Base-by-base conservation (phyloP, 2,888 invertebrate species). In the Acanthopleura granulata region DNA sequence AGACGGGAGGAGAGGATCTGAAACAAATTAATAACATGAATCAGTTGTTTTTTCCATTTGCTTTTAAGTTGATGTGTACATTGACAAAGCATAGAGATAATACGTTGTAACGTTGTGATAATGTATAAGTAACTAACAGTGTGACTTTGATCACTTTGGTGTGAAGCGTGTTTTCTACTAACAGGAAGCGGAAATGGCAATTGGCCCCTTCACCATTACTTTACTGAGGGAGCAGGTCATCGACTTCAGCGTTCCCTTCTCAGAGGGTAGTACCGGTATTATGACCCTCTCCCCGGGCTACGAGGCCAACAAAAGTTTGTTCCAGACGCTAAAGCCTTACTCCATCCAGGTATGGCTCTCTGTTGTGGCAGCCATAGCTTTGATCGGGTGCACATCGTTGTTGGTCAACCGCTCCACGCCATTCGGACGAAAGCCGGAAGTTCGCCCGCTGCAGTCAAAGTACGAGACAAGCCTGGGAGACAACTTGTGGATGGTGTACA, bases 161-260 rank as follows among this genome's bases (percentile, higher is more conserved):
- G 9, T 40, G 40, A n/a, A n/a, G 40, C 40, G 9, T 3, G 9
- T 40, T 40, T 40, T 40, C 40, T 40, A 40, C 9, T 6, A 40
- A 40, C 49, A 71, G 71, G 71, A 49, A 49, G 71, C 27, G 18
- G 40, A 71, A 40, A 71, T 71, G 71, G 71, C 71, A 1, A 49
- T 71, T 9, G 71, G 49, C 4, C 71, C 71, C 1, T 40, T 71
- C 25, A 71, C 71, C 25, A 49, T 71, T 6, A 71, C 71, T 49
- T 29, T 40, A 4, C 71, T 40, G 18, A 27, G 71, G 6, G 71
- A 71, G 9, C 18, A 40, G 49, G 71, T 71, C n/a, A 71, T 71
- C 18, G 71, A 71, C 40, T 71, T 71, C 71, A 71, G 40, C 18
- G 40, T 22, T 16, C 71, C 71, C 6, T 71, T 71, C 71, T 22